phyloP scores from a whole-genome alignment of 2,888 invertebrate genomes.

The Pterobdella sp. region DNA sequence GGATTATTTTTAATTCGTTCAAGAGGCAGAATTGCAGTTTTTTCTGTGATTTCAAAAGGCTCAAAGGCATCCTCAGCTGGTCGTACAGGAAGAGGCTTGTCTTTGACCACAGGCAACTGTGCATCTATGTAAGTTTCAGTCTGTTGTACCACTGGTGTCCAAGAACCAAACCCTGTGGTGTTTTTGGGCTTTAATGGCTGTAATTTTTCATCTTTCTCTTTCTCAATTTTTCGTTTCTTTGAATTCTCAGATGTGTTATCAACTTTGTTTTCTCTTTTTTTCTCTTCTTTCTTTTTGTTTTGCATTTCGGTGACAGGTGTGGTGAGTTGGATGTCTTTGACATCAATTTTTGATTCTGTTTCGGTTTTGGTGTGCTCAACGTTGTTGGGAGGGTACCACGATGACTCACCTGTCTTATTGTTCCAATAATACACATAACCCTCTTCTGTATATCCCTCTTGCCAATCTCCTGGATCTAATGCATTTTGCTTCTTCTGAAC shows the following conservation, averaged over 20 bases:
- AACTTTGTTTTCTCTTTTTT: neutral
- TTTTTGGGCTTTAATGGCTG: neutral
- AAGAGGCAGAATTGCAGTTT: too few relatives aligned
- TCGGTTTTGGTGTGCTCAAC: neutral
- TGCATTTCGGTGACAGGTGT: neutral
- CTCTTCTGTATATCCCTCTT: constrained; percentile 68
- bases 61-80: neutral
- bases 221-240: neutral
- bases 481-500: constrained; percentile 11
- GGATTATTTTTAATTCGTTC: too few relatives aligned
- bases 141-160: neutral
- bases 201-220: neutral
- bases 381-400: constrained; percentile 17
- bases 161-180: neutral
- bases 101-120: neutral
- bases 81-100: neutral
- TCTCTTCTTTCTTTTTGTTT: neutral
- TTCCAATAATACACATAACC: constrained; percentile 81
- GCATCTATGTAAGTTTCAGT: neutral
- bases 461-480: constrained; percentile 59
- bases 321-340: neutral
- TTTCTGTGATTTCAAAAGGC: constrained; percentile 7
- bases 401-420: constrained; percentile 57
- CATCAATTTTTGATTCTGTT: neutral
- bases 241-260: neutral